Percentiles rank a stretch among this genome's conserved stretches.
Conservation (phyloP, 2,113 vertebrate genomes). For the Sinocyclocheilus rhinocerous region DNA sequence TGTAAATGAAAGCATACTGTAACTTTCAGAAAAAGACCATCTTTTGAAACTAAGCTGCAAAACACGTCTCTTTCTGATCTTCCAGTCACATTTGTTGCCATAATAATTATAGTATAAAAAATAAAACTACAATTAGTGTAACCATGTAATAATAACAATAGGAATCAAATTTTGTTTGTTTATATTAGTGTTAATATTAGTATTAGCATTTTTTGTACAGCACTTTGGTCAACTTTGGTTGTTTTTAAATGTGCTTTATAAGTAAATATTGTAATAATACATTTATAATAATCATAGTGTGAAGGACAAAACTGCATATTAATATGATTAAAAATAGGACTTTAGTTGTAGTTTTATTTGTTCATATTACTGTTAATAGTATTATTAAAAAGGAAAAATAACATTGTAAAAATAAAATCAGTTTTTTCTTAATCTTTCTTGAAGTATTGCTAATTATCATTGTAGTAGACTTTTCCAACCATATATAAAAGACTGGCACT, state of each 20-base stretch:
- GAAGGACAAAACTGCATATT: neutral
- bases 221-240: too few species aligned
- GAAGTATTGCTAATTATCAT: neutral
- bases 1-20: neutral
- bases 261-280: too few species aligned
- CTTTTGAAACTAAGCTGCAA: neutral
- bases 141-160: too few species aligned
- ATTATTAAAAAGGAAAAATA: neutral
- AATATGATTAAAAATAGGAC: neutral
- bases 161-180: too few species aligned
- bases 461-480: neutral
- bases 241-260: neutral
- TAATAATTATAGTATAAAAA: too few species aligned
- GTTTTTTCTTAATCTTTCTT: neutral
- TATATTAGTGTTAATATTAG: too few species aligned
- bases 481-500: constrained; percentile 43
- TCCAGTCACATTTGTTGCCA: neutral
- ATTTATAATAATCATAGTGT: neutral
- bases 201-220: neutral
- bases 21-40: neutral
- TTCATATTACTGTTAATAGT: neutral
- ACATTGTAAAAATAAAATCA: neutral
- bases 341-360: neutral
- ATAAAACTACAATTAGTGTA: too few species aligned
- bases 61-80: too few species aligned